A percentile compares a stretch with the other conserved stretches of the same genome.
Conservation (phyloP, 2,888 invertebrate species). For the Leptura quadrifasciata region DNA sequence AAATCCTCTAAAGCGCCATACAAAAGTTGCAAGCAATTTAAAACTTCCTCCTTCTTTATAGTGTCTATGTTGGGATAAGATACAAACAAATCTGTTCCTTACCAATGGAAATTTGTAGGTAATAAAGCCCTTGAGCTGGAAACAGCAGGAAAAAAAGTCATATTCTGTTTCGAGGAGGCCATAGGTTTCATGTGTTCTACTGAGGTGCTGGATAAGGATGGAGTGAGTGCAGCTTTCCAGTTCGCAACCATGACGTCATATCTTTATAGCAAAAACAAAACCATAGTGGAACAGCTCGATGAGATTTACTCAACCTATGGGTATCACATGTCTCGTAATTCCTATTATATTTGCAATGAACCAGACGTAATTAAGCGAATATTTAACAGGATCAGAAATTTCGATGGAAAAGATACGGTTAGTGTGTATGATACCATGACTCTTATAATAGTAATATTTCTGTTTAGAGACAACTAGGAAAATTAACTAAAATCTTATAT, state of each 20-base stretch:
- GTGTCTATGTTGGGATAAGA: no score
- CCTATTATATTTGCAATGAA: constrained; percentile 93
- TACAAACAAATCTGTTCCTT: background rate
- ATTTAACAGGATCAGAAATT: constrained; percentile 89
- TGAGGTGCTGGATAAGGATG: constrained; percentile 95
- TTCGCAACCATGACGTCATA: constrained; percentile 85
- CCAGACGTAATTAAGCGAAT: constrained; percentile 81
- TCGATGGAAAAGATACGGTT: constrained; percentile 78
- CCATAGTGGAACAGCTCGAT: constrained; percentile 80
- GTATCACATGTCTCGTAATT: constrained; percentile 90
- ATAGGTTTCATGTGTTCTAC: constrained; percentile 98
- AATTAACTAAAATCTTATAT: no score
- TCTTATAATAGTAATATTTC: no score
- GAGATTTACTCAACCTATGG: constrained; percentile 91
- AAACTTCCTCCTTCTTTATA: no score
- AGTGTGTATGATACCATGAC: constrained; percentile 67
- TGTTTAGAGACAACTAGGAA: no score
- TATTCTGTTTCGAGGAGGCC: constrained; percentile 98
- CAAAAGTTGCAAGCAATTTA: no score
- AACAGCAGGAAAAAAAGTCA: constrained; percentile 82
- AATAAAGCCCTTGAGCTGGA: constrained; percentile 86
- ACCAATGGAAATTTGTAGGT: constrained; percentile 70
- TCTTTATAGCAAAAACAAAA: constrained; percentile 78
- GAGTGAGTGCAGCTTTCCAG: constrained; percentile 91
- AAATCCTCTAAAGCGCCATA: no score